These are phyloP conservation scores for Cotesia glomerata DNA, from an alignment of 1,140 invertebrate species.

Conservation along the genomic window DNA sequence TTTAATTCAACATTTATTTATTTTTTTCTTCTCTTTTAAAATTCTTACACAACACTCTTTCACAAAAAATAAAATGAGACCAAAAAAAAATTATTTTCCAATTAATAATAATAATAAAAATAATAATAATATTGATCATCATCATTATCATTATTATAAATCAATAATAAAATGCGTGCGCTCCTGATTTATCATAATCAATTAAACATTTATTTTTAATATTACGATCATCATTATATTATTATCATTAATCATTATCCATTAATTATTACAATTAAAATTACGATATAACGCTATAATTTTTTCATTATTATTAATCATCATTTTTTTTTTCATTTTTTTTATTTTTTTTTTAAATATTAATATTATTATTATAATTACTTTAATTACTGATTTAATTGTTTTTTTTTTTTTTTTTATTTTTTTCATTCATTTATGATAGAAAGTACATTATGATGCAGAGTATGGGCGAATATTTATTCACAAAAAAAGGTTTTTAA, in stretches of 20 bases:
- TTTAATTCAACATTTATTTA: conserved; percentile 22
- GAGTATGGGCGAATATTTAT: conserved; percentile 52
- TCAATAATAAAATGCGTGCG: conserved; percentile 58
- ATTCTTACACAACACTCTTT: conserved; percentile 42
- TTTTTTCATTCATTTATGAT: conserved; percentile 39
- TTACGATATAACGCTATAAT: conserved; percentile 62
- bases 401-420: conserved; percentile 3
- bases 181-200: conserved; percentile 53
- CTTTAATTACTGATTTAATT: conserved; percentile 36
- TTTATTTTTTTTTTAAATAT: conserved; percentile 41
- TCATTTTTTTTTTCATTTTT: conserved; percentile 30
- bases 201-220: conserved; percentile 57
- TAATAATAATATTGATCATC: conserved; percentile 21
- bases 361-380: conserved; percentile 49
- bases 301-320: conserved; percentile 43
- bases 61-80: conserved; percentile 36
- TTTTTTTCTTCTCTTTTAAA: conserved; percentile 36
- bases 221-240: conserved; percentile 60
- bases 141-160: conserved; percentile 45
- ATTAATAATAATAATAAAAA: conserved; percentile 8
- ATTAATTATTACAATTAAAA: conserved; percentile 62
- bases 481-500: conserved; percentile 5
- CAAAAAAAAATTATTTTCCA: not conserved
- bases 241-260: conserved; percentile 36
- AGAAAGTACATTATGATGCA: conserved; percentile 55